Evolutionary conservation across 2,888 invertebrate species (phyloP), one percentile per base, ranked within the genome.

Genomic region (Phania funesta): DNA sequence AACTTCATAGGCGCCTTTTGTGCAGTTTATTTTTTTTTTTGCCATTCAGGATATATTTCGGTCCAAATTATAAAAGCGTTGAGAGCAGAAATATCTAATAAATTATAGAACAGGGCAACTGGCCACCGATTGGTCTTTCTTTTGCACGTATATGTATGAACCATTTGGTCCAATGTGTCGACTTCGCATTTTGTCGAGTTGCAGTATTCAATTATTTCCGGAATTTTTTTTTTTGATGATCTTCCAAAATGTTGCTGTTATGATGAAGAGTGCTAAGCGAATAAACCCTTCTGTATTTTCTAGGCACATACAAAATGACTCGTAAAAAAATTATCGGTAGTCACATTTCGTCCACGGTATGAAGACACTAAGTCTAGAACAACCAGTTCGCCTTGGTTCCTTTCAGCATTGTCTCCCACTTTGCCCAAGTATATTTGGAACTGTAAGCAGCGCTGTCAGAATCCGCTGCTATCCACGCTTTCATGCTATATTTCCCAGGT

Each of bases 401-500:
- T 26, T 52, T 26, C 50, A 50, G 26, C 50, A 26, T 52, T 52
- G 13, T 29, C 9, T 52, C 52, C 52, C 26, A 32, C 29, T 52
- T 58, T 38, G 8, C 54, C 54, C 16, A 68, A 52, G 41, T 54
- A 52, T n/a, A 52, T 54, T 68, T 46, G 56, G 29, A 52, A 52
- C 52, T 52, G 52, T 52, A 52, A 52, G n/a, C 52, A 52, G 44
- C 44, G 29, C 44, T 70, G n/a, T 44, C 24, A 56, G 70, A 70
- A 58, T 58, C 70, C 44, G 56, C 26, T 70, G 70, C 68, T 48
- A 48, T 48, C 13, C 48, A 48, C 22, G 48, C 48, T 29, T 18
- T 18, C 35, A 29, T 29, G 26, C 9, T 16, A 16, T 16, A 44
- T 35, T 13, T 13, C 22, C 35, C 35, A 35, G 35, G 35, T 35